Percentiles rank a stretch among this genome's conserved stretches.
Evolutionary conservation across 2,888 invertebrate genomes (phyloP).

Genomic region (Acleris laterana): DNA sequence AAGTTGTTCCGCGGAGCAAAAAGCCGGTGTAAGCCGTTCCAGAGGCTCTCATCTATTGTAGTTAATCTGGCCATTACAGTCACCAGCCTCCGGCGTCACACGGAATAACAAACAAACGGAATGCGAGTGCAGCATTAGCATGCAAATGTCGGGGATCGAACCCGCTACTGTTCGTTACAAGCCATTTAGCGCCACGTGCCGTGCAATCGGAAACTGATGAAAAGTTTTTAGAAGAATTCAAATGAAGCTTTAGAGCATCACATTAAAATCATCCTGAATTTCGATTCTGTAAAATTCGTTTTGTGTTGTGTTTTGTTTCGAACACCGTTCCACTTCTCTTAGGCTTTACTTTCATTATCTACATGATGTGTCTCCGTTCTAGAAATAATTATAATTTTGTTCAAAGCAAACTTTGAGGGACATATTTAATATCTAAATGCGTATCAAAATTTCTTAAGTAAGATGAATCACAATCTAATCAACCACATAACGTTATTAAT

Average conservation of each 20-base stretch:
- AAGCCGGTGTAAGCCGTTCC: background rate
- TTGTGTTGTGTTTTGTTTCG: too few relatives aligned
- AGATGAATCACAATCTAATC: too few relatives aligned
- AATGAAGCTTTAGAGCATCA: background rate
- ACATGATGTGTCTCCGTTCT: too few relatives aligned
- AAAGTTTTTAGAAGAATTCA: background rate
- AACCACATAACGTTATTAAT: too few relatives aligned
- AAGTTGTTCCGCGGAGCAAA: background rate
- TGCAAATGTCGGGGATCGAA: conserved; percentile 30
- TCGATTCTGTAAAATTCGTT: background rate
- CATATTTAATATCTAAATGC: too few relatives aligned
- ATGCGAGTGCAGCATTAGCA: conserved; percentile 30
- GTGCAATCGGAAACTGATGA: conserved; percentile 8
- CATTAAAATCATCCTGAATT: background rate
- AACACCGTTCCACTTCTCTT: too few relatives aligned
- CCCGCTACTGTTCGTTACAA: conserved; percentile 16
- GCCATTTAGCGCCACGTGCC: conserved; percentile 20
- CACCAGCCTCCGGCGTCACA: conserved; percentile 12
- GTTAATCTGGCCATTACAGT: conserved; percentile 7
- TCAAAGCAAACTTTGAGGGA: too few relatives aligned
- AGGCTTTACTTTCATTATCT: too few relatives aligned
- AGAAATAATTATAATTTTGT: too few relatives aligned
- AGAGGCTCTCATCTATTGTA: conserved; percentile 1
- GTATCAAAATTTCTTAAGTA: too few relatives aligned
- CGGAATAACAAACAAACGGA: conserved; percentile 30